Base-by-base conservation (phyloP, 2,797 vertebrate genomes). In the Pagetopsis macropterus region DNA sequence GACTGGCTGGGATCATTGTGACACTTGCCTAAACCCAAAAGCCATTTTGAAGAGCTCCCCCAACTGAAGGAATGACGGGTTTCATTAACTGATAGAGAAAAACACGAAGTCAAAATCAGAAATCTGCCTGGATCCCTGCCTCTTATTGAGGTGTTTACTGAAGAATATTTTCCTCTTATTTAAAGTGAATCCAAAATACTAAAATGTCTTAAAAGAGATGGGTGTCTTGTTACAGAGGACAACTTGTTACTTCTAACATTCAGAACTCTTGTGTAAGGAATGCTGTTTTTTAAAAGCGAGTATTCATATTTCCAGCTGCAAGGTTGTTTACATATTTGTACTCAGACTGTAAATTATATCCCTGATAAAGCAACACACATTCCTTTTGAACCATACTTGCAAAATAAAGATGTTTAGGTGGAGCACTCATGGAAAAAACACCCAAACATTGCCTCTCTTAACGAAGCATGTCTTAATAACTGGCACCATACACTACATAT, bases 261-360 rank as follows among this genome's bases (percentile, higher is more conserved):
- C 76, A 80, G 70, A 84, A 65, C 33, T 80, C 75, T 65, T 70
- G 23, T 65, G 68, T 60, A 44, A 81, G 73, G 70, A 86, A 89
- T 80, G 82, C 79, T 85, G 85, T 83, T 65, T 79, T 82, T 84
- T 68, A 61, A 78, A 37, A 88, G 51, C 60, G 0, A 83, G 56
- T 75, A 65, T 89, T 73, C 81, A 64, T 85, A 80, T 88, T 88
- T 90, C 83, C 79, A 88, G 78, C 87, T 90, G 81, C 84, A 88
- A 90, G 79, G 85, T 92, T 86, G 91, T 93, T 91, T 91, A 91
- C 87, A 90, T 91, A 86, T 88, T 91, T 89, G 87, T 88, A 86
- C 75, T 83, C 69, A 5, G 75, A 87, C 82, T 75, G 75, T 83
- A 78, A 89, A 82, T 84, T 63, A 84, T 91, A 74, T 84, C 79